phyloP scores from a whole-genome alignment of 53 echinoderm and acorn worm species.

The Crossaster papposus region DNA sequence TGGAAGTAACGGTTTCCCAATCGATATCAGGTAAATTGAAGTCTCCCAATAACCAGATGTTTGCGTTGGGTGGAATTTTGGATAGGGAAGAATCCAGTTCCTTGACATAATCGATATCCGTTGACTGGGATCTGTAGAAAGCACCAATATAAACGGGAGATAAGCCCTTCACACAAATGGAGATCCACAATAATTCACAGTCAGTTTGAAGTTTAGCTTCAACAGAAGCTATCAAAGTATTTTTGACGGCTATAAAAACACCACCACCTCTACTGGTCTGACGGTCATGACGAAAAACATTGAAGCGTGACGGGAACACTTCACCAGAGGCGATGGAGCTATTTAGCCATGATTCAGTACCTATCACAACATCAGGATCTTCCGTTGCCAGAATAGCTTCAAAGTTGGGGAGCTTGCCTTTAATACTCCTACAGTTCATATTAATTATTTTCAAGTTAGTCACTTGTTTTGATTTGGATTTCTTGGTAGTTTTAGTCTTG shows the following conservation, averaged over 20 bases:
- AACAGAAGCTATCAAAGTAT: slow-evolving; percentile 21
- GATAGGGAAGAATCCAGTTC: too few species aligned
- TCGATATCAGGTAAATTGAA: too few species aligned
- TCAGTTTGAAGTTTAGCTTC: slow-evolving; percentile 27
- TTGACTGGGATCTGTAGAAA: too few species aligned
- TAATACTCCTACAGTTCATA: slow-evolving; percentile 40
- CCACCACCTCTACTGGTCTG: slow-evolving; percentile 1
- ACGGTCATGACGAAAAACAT: slow-evolving; percentile 37
- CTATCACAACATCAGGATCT: slow-evolving; percentile 37
- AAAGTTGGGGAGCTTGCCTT: slow-evolving; percentile 20
- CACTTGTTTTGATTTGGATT: too few species aligned
- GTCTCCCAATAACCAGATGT: too few species aligned
- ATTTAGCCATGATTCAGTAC: slow-evolving; percentile 56
- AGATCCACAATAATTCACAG: slow-evolving; percentile 38
- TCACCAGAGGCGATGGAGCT: slow-evolving; percentile 33
- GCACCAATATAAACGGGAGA: slow-evolving; percentile 36
- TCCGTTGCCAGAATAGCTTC: slow-evolving; percentile 15
- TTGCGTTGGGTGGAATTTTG: too few species aligned
- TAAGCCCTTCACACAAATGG: slow-evolving; percentile 1
- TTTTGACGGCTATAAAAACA: slow-evolving; percentile 37
- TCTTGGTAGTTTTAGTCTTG: too few species aligned
- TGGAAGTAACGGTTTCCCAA: too few species aligned
- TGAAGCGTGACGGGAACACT: slow-evolving; percentile 38
- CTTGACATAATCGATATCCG: slow-evolving; percentile 8
- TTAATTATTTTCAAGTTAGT: background rate